phyloP scores from a whole-genome alignment of 2,797 vertebrate genomes.

The Mustela erminea region DNA sequence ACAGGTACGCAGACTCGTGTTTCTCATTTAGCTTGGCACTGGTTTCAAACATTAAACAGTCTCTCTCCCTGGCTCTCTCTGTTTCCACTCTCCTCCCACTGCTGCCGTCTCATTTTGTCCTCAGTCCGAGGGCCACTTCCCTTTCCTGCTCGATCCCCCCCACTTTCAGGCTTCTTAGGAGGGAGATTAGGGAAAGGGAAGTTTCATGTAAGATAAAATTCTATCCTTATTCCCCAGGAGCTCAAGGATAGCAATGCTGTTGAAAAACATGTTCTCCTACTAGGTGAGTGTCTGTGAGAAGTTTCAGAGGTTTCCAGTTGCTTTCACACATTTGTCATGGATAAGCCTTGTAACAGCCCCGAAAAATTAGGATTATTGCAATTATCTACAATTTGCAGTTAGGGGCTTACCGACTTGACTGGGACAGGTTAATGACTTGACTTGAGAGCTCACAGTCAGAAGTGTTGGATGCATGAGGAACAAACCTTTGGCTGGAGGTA shows the following conservation, averaged over 20 bases:
- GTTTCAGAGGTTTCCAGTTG: not conserved
- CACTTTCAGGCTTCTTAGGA: not conserved
- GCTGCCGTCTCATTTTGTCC: constrained; percentile 35
- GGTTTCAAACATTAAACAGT: constrained; percentile 67
- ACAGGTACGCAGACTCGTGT: constrained; percentile 77
- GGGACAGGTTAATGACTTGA: constrained; percentile 25
- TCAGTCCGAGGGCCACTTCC: constrained; percentile 36
- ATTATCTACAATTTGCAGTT: constrained; percentile 46
- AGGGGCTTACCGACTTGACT: constrained; percentile 29
- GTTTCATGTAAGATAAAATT: not conserved
- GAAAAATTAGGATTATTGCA: constrained; percentile 26
- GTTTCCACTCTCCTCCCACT: constrained; percentile 57
- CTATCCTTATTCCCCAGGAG: not conserved
- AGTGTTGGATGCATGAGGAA: not conserved
- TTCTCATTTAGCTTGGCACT: constrained; percentile 81
- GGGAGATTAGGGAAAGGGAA: not conserved
- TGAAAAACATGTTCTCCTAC: not conserved
- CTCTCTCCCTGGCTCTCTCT: constrained; percentile 19
- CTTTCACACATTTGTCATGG: not conserved
- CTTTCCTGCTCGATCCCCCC: not conserved
- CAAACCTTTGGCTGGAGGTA: not conserved
- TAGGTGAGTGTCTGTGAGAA: not conserved
- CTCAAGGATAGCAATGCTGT: not conserved
- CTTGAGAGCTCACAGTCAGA: not conserved
- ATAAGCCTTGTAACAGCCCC: not conserved